Evolutionary conservation across 1,140 invertebrate genomes (phyloP).

Genomic region (Cephus cinctus): DNA sequence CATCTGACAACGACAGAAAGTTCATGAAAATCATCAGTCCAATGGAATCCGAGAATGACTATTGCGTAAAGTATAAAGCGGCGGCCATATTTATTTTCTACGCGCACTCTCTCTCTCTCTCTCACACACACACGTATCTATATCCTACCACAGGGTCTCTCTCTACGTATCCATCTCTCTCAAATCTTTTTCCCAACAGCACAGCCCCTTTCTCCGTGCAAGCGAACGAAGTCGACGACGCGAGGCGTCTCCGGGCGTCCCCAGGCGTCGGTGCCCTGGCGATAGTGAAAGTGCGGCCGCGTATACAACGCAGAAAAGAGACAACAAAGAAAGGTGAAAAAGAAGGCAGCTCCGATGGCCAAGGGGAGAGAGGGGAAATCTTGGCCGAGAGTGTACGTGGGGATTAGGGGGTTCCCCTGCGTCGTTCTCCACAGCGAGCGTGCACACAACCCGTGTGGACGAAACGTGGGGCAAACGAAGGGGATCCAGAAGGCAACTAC

Average conservation of each 20-base stretch:
- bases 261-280: neutral
- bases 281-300: slow-evolving; percentile 31
- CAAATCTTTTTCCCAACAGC: neutral
- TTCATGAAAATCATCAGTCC: too few relatives aligned
- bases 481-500: neutral
- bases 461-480: too few relatives aligned
- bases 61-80: slow-evolving; percentile 16
- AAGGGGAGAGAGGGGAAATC: slow-evolving; percentile 17
- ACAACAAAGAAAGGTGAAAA: slow-evolving; percentile 46
- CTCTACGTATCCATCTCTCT: neutral
- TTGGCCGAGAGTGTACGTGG: slow-evolving; percentile 7
- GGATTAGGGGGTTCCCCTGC: slow-evolving; percentile 3
- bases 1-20: too few relatives aligned
- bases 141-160: slow-evolving; percentile 1
- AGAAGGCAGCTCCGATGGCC: slow-evolving; percentile 23
- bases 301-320: slow-evolving; percentile 26
- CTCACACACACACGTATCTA: slow-evolving; percentile 9
- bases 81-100: slow-evolving; percentile 10
- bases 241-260: slow-evolving; percentile 14
- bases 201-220: too few relatives aligned
- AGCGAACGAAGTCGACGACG: slow-evolving; percentile 10
- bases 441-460: neutral
- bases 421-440: neutral
- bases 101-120: slow-evolving; percentile 15
- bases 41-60: too few relatives aligned